Base-by-base conservation (phyloP, 1,140 invertebrate species). In the Magallana gigas region DNA sequence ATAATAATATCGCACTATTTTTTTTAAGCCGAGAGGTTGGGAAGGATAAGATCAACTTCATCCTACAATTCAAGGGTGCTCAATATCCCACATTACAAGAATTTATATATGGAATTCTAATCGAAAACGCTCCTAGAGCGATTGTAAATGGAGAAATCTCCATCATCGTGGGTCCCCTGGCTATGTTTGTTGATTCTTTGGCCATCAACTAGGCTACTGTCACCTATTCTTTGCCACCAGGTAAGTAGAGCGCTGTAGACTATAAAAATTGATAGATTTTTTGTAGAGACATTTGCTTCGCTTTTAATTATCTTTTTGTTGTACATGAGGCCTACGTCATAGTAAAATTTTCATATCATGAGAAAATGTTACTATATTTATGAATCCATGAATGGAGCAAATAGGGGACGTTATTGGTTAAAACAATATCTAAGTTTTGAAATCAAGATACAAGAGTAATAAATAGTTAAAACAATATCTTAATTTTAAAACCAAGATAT, bases 61-160 rank as follows among this genome's bases (percentile, higher is more conserved):
- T 85, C 5, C 85, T 89, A 12, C 85, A 76, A n/a, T 89, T 89
- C 56, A 62, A 82, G 56, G 88, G 88, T 14, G 83, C 85, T 59
- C 88, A 89, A 60, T 85, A 87, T 59, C 71, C 71, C 18, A 81
- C 85, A 0, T 36, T 87, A 14, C 82, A 87, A 23, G 85, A 86
- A 9, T 85, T 87, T 12, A 89, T 89, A 14, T 85, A 82, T 57
- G 88, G 85, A 8, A 64, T 89, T 12, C 48, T 89, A 48, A 89
- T 89, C 82, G 88, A 89, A 36, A 87, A 85, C 68, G 88, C 88
- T 36, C 85, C 88, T 2, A 62, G 88, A 18, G 83, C 82, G 58
- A 87, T 86, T 48, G 88, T 89, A 2, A 83, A 87, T 83, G 88
- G 88, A 1, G 84, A 89, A 60, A 89, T 89, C 4, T 82, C 85